Conservation (phyloP, 92 coral and sea anemone genomes). For the Muricea muricata region DNA sequence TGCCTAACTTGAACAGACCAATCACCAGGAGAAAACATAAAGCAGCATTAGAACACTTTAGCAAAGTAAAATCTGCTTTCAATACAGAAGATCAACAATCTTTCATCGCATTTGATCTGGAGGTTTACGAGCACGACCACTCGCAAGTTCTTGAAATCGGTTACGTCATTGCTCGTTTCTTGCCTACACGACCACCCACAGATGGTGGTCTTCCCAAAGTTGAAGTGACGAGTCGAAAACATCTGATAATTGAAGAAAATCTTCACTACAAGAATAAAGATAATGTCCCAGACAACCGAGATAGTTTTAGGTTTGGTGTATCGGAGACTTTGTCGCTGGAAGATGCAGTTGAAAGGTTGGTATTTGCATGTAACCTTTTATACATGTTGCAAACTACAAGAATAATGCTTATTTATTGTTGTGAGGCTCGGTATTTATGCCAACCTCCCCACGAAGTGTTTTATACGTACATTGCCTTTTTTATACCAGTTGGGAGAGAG, state of each 20-base stretch:
- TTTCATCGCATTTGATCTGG: conserved; percentile 69
- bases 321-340: neutral
- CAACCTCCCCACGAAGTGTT: no score
- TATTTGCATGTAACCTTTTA: no score
- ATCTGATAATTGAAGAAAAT: neutral
- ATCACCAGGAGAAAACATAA: conserved; percentile 49
- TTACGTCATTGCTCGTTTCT: conserved; percentile 49
- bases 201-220: neutral
- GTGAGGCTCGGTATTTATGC: no score
- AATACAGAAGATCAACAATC: neutral
- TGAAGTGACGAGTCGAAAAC: neutral
- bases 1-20: conserved; percentile 26
- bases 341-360: neutral
- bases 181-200: neutral
- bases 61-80: conserved; percentile 20
- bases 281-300: neutral
- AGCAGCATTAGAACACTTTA: conserved; percentile 44
- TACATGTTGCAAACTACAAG: no score
- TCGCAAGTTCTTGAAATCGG: conserved; percentile 72
- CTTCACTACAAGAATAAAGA: neutral
- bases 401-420: no score
- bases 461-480: no score
- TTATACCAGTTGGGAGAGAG: no score
- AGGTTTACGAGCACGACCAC: conserved; percentile 70
- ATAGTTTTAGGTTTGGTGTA: neutral